These are phyloP conservation scores for Apeltes quadracus DNA, from an alignment of 2,113 vertebrate species.

Conservation along the genomic window DNA sequence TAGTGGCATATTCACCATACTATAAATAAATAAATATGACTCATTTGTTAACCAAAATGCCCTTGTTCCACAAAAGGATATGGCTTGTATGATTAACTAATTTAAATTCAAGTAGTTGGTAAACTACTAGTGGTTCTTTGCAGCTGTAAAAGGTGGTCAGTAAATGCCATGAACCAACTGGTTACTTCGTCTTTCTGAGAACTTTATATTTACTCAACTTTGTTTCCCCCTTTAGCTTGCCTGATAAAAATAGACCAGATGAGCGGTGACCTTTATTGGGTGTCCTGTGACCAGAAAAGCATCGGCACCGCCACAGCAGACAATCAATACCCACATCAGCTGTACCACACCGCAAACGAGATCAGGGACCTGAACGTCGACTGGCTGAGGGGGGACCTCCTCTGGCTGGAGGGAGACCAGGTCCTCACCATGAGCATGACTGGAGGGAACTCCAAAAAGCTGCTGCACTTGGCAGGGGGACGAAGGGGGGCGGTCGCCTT, in stretches of 20 bases:
- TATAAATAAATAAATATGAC: no score
- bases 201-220: background rate
- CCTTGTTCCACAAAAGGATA: background rate
- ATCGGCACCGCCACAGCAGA: constrained; percentile 73
- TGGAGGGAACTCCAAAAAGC: constrained; percentile 69
- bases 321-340: constrained; percentile 27
- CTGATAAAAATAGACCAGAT: constrained; percentile 82
- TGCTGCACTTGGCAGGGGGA: constrained; percentile 76
- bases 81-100: background rate
- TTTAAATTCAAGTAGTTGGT: background rate
- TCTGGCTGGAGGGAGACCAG: constrained; percentile 83
- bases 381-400: constrained; percentile 80
- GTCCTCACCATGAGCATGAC: constrained; percentile 81
- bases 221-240: constrained; percentile 78
- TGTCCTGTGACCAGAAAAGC: constrained; percentile 82
- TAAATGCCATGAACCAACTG: background rate
- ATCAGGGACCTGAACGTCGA: constrained; percentile 83
- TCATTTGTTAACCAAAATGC: background rate
- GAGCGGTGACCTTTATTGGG: constrained; percentile 85
- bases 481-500: constrained; percentile 67
- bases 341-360: constrained; percentile 76
- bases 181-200: background rate
- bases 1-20: no score
- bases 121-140: background rate
- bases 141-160: background rate